Evolutionary conservation across 2,113 vertebrate genomes (phyloP).

Genomic region (Myotis davidii): DNA sequence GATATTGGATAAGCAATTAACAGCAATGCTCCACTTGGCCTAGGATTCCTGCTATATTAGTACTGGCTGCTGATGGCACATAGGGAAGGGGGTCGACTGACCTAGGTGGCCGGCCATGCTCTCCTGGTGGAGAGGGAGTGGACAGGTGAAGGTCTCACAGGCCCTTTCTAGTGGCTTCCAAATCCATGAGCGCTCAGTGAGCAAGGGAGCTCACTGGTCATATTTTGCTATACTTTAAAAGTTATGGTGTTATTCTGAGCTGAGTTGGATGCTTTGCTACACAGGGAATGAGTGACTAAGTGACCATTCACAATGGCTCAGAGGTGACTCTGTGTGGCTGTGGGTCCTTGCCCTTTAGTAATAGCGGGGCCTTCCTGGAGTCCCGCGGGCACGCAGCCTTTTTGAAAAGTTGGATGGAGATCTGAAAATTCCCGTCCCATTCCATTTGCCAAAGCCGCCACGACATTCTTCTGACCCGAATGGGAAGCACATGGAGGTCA

Average conservation of each 20-base stretch:
- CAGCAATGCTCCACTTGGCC: not conserved
- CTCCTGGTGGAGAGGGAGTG: not conserved
- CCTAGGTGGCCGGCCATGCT: not conserved
- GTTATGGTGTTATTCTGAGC: not conserved
- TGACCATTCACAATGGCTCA: not conserved
- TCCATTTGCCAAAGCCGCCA: slow-evolving; percentile 64
- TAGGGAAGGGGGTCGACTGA: not conserved
- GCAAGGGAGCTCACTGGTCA: not conserved
- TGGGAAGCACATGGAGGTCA: slow-evolving; percentile 72
- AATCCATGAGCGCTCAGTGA: not conserved
- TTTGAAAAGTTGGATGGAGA: slow-evolving; percentile 61
- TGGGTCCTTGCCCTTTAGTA: not conserved
- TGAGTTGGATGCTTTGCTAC: not conserved
- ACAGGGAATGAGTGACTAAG: not conserved
- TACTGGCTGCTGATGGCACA: not conserved
- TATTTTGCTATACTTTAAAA: not conserved
- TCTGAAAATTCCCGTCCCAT: slow-evolving; percentile 61
- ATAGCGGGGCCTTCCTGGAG: slow-evolving; percentile 16
- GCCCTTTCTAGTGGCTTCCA: not conserved
- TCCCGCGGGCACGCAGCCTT: slow-evolving; percentile 56
- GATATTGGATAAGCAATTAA: not conserved
- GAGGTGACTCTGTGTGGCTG: not conserved
- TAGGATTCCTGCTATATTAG: not conserved
- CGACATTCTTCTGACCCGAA: slow-evolving; percentile 60
- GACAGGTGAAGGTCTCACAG: not conserved